Evolutionary conservation across 2,113 vertebrate genomes (phyloP), one percentile per base, ranked within the genome.

Genomic region (Psammodynastes pulverulentus): DNA sequence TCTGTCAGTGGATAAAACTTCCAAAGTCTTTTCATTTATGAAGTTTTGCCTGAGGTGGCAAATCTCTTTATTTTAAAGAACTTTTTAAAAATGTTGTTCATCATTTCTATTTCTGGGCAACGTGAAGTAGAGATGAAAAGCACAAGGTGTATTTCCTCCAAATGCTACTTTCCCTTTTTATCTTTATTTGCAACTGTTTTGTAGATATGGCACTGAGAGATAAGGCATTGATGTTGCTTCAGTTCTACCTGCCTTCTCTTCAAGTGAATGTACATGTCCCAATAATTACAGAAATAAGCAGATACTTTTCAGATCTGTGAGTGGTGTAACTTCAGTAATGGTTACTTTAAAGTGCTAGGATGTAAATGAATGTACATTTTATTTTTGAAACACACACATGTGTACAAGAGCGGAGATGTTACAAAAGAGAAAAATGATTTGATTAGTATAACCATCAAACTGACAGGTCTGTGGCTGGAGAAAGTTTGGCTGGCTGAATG

Each of bases 1-100:
- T 89, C 88, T 89, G 10, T 49, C 91, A 92, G 52, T 56, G 87
- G 46, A 86, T 89, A 43, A 89, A 85, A 85, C n/a, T 62, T 48
- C 34, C 45, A 85, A 45, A 29, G 21, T 15, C 45, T 89, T 72
- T 85, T 86, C 53, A 89, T 12, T 85, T 43, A 58, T 15, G 45
- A 85, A 24, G 56, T 56, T 56, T 85, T 85, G 19, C 19, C 29
- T 29, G n/a, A 49, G 2, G 45, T 10, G 9, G 3, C 13, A 21
- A 51, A 51, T 4, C 3, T 79, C 24, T 13, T 92, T 48, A 58
- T 9, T 89, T 92, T 62, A 86, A 89, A 51, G 3, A 84, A 29
- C 26, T 29, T 45, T 91, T n/a, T 9, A 7, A 43, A 43, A 90
- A 88, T 79, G 34, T 48, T 51, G 29, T 87, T 87, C 48, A 39